Evolutionary conservation across 2,888 invertebrate species (phyloP), one percentile per base, ranked within the genome.

Genomic region (Harmothoe impar): DNA sequence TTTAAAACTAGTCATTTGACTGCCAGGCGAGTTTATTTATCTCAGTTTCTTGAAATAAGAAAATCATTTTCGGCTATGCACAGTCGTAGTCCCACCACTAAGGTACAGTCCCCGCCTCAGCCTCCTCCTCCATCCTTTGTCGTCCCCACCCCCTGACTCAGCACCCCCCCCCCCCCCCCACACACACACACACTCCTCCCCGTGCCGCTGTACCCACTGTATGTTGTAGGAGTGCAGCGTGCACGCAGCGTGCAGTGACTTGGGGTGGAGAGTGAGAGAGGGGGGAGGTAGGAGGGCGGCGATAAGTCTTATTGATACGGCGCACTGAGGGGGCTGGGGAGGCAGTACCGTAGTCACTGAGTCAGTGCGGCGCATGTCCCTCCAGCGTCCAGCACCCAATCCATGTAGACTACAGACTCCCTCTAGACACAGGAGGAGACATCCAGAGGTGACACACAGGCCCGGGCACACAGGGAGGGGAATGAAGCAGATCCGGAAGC

Each of bases 341-440:
- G 51, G 94, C 94, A 89, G 95, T n/a, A n/a, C n/a, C n/a, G n/a
- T 94, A 94, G 56, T 94, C 94, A 23, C 93, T 94, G 25, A 77
- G 20, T 29, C 77, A 12, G 1, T 62, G 62, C 20, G 31, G n/a
- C n/a, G n/a, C 77, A 77, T 25, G 29, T 5, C 7, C 77, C 29
- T n/a, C 17, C 29, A n/a, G n/a, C n/a, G n/a, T n/a, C n/a, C n/a
- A 77, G 29, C 29, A 17, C 31, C 31, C 15, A 0, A 1, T 25
- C 77, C 25, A 17, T 25, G 5, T 77, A 3, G 7, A 29, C 5
- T 17, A 17, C 17, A 17, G 12, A 68, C 17, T 12, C 68, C 17
- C n/a, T 7, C 68, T 15, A 10, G 10, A 17, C 54, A 52, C 54
- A 52, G 15, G n/a, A 3, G 15, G 23, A 62, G 54, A 52, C 12